Evolutionary conservation across 2,113 vertebrate genomes (phyloP).

Genomic region (Canis aureus): DNA sequence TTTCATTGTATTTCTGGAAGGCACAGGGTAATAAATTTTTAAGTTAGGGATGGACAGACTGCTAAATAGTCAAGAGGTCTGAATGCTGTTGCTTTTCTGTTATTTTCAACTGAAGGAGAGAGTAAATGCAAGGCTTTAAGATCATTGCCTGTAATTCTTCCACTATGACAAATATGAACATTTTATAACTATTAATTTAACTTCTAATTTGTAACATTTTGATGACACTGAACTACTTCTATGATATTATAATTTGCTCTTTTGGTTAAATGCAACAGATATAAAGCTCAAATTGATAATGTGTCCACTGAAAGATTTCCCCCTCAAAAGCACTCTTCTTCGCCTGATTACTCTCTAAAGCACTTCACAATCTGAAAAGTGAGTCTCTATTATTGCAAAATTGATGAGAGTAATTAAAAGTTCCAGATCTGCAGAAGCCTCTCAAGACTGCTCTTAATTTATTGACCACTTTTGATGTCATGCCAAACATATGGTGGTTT

Average conservation of each 20-base stretch:
- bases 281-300: constrained; percentile 4
- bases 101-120: neutral
- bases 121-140: neutral
- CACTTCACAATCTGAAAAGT: constrained; percentile 53
- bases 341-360: constrained; percentile 10
- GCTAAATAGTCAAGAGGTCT: neutral
- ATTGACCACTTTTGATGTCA: neutral
- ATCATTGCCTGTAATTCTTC: neutral
- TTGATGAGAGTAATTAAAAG: constrained; percentile 15
- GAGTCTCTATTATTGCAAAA: constrained; percentile 48
- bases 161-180: neutral
- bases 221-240: neutral
- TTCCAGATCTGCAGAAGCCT: constrained; percentile 39
- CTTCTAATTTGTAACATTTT: neutral
- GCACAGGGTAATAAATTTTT: neutral
- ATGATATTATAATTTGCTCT: neutral
- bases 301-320: neutral
- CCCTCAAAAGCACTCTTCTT: constrained; percentile 58
- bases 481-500: neutral
- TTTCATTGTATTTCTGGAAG: constrained; percentile 26
- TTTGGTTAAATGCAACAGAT: constrained; percentile 50
- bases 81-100: constrained; percentile 21
- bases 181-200: constrained; percentile 14
- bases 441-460: neutral
- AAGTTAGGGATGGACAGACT: constrained; percentile 21